phyloP scores from a whole-genome alignment of 1,140 invertebrate species.

The Papilio helenus region DNA sequence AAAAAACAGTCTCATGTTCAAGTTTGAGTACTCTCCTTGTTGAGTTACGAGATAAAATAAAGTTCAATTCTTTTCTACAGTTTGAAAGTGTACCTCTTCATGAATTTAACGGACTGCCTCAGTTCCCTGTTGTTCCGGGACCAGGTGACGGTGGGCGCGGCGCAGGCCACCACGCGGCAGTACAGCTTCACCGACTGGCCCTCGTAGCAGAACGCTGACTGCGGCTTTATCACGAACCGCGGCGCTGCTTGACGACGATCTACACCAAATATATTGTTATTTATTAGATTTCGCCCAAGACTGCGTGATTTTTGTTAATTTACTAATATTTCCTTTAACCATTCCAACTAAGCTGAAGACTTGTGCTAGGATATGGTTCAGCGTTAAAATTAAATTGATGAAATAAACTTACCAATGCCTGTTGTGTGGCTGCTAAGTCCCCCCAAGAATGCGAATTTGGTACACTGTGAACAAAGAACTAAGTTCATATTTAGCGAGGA shows the following conservation, averaged over 20 bases:
- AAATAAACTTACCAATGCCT: neutral
- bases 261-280: constrained; percentile 65
- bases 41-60: too few relatives aligned
- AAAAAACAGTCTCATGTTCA: too few relatives aligned
- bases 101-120: constrained; percentile 99
- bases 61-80: too few relatives aligned
- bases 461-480: constrained; percentile 14
- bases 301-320: too few relatives aligned
- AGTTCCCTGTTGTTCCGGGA: constrained; percentile 96
- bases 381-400: neutral
- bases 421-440: neutral
- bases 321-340: too few relatives aligned
- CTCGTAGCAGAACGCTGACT: constrained; percentile 97
- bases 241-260: constrained; percentile 98
- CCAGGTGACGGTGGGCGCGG: constrained; percentile 97
- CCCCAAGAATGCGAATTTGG: neutral
- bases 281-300: too few relatives aligned
- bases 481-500: neutral
- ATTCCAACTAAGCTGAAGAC: too few relatives aligned
- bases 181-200: constrained; percentile 98
- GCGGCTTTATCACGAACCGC: constrained; percentile 97
- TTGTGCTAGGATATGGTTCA: too few relatives aligned
- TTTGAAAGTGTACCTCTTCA: constrained; percentile 97
- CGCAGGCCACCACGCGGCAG: constrained; percentile 97
- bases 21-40: too few relatives aligned